Evolutionary conservation across 2,113 vertebrate genomes (phyloP).

Genomic region (Cyprinodon brontotheroides): DNA sequence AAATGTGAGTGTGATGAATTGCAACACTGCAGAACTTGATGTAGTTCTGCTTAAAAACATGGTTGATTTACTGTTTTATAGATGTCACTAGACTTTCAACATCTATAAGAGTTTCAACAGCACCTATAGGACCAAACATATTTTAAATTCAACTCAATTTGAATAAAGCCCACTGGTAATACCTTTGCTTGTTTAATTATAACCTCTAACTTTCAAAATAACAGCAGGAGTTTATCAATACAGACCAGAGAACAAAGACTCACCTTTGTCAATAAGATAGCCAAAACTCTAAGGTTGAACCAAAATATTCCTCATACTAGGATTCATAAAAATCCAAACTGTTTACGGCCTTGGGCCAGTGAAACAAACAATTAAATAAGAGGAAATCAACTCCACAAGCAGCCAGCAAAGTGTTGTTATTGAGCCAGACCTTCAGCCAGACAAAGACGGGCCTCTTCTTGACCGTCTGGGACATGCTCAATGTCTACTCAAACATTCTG

Average conservation of each 20-base stretch:
- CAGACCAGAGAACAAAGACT: not conserved
- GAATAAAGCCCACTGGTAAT: not conserved
- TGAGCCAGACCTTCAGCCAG: conserved; percentile 36
- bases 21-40: conserved; percentile 33
- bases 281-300: conserved; percentile 15
- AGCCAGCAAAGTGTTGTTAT: conserved; percentile 53
- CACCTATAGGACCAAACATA: too few relatives aligned
- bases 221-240: too few relatives aligned
- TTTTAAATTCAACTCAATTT: too few relatives aligned
- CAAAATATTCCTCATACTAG: conserved; percentile 37
- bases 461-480: conserved; percentile 58
- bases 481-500: conserved; percentile 51
- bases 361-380: conserved; percentile 47
- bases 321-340: conserved; percentile 56
- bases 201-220: too few relatives aligned
- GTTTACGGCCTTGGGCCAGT: conserved; percentile 18
- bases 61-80: conserved; percentile 11
- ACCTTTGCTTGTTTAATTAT: conserved; percentile 7
- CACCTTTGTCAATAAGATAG: conserved; percentile 13
- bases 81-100: not conserved
- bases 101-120: too few relatives aligned
- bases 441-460: conserved; percentile 71
- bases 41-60: not conserved
- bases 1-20: not conserved
- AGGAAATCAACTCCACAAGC: conserved; percentile 54